phyloP scores from a whole-genome alignment of 35 echinoderm and acorn worm species.

The Apostichopus japonicus region DNA sequence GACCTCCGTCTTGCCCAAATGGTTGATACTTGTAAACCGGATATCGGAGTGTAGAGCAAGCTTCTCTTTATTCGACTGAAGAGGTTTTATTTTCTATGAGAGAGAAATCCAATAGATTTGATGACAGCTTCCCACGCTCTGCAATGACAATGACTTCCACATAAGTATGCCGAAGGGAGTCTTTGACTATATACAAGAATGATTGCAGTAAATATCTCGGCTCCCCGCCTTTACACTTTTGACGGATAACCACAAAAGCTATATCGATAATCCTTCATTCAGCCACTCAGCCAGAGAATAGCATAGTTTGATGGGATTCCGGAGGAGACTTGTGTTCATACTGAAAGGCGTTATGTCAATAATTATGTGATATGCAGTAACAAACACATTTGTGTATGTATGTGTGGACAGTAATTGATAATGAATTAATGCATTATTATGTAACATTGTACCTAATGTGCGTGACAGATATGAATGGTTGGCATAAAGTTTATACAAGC shows the following conservation, averaged over 20 bases:
- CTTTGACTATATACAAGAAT: neutral
- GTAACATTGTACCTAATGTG: no score
- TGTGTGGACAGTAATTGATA: no score
- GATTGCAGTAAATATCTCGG: neutral
- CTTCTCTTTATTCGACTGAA: neutral
- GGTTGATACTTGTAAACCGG: neutral
- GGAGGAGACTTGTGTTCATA: neutral
- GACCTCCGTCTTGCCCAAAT: neutral
- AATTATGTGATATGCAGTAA: no score
- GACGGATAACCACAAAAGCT: neutral
- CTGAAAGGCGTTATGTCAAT: no score
- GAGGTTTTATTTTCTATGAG: neutral
- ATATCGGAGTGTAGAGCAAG: neutral
- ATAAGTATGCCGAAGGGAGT: neutral
- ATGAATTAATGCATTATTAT: no score
- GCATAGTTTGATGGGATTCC: neutral
- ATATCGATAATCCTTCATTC: neutral
- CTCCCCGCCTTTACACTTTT: neutral
- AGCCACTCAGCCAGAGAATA: neutral
- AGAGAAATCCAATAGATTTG: neutral
- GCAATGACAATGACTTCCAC: neutral
- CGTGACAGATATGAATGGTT: no score
- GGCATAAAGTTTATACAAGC: no score
- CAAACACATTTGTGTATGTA: no score
- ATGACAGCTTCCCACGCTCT: neutral